Evolutionary conservation across 2,797 vertebrate species (phyloP).

Genomic region (Cossypha heuglini): DNA sequence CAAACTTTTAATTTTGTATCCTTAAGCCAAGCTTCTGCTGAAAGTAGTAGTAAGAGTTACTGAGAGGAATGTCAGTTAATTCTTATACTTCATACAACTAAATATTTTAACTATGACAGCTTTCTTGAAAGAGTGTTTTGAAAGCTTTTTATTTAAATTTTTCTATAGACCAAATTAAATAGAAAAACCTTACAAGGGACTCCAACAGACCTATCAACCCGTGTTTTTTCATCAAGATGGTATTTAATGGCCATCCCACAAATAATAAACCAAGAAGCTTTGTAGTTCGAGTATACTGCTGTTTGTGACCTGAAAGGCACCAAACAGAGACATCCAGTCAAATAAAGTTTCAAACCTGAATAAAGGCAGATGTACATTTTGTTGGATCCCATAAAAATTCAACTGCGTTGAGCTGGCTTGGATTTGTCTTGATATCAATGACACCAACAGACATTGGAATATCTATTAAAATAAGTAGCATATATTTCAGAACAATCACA

Average conservation of each 20-base stretch:
- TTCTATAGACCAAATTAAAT: not conserved
- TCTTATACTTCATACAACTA: not conserved
- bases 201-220: not conserved
- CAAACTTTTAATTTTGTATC: not conserved
- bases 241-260: not conserved
- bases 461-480: constrained; percentile 72
- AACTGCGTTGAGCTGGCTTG: constrained; percentile 83
- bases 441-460: constrained; percentile 86
- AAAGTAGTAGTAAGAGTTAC: not conserved
- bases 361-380: constrained; percentile 85
- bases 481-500: not conserved
- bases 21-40: not conserved
- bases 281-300: not conserved
- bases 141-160: not conserved
- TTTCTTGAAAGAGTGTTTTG: not conserved
- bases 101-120: not conserved
- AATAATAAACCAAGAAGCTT: not conserved
- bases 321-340: constrained; percentile 37
- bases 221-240: not conserved
- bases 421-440: constrained; percentile 83
- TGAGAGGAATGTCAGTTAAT: not conserved
- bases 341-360: constrained; percentile 80
- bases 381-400: constrained; percentile 87
- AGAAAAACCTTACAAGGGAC: not conserved
- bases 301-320: constrained; percentile 1